phyloP scores from a whole-genome alignment of 2,113 vertebrate species.

The Craseonycteris thonglongyai region DNA sequence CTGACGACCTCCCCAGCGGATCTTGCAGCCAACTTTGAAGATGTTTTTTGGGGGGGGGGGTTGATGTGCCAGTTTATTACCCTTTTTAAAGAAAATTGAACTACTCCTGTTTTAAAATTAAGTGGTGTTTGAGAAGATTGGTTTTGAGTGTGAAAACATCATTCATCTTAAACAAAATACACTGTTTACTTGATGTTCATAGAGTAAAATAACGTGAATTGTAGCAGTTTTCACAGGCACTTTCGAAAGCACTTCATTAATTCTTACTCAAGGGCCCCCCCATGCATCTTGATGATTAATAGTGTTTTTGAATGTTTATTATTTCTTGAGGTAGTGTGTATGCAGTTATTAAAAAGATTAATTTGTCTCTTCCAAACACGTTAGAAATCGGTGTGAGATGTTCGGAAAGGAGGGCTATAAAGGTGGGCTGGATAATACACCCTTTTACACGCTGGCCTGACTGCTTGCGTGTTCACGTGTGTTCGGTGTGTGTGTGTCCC shows the following conservation, averaged over 20 bases:
- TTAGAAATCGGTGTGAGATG: background rate
- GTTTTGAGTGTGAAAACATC: background rate
- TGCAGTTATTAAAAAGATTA: background rate
- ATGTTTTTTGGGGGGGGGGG: background rate
- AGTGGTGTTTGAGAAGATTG: background rate
- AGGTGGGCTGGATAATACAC: background rate
- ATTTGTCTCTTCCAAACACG: background rate
- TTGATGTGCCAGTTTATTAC: background rate
- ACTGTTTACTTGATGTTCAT: background rate
- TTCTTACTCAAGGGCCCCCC: no score
- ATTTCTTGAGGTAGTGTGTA: background rate
- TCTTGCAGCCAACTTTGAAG: background rate
- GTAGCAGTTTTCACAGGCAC: background rate
- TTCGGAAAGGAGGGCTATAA: background rate
- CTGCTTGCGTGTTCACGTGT: background rate
- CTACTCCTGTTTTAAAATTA: background rate
- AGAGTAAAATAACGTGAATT: background rate
- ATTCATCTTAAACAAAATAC: background rate
- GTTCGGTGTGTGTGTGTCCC: background rate
- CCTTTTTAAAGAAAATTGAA: background rate
- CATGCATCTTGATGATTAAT: background rate
- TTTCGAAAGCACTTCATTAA: background rate
- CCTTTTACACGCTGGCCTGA: no score
- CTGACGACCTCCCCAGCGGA: accelerated
- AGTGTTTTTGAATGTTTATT: background rate